These are phyloP conservation scores for Mercenaria mercenaria DNA, from an alignment of 1,140 invertebrate species.

Conservation along the genomic window DNA sequence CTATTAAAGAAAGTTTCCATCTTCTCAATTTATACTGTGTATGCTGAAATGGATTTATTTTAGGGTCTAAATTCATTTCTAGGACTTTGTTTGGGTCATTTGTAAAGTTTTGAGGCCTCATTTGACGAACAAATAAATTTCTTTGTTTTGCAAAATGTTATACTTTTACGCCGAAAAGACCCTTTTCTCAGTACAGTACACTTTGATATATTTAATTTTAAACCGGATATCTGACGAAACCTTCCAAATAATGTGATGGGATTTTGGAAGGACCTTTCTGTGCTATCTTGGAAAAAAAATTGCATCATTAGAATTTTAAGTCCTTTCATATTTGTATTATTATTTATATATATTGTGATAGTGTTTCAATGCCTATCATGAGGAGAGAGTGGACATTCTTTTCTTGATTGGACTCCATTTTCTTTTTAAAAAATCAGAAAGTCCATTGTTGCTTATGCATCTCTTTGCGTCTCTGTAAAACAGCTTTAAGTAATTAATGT, in stretches of 20 bases:
- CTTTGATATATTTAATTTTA: not conserved
- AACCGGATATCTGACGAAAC: not conserved
- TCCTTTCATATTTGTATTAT: too few relatives aligned
- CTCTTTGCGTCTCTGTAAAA: not conserved
- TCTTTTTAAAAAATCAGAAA: not conserved
- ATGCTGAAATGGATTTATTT: not conserved
- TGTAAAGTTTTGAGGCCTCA: not conserved
- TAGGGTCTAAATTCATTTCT: not conserved
- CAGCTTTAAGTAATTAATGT: not conserved
- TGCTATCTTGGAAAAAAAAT: too few relatives aligned
- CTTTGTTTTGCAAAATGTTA: conserved; percentile 6
- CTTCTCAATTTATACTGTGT: not conserved
- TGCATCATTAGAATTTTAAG: too few relatives aligned
- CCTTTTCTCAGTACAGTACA: too few relatives aligned
- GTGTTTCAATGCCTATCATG: too few relatives aligned
- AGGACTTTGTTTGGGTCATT: not conserved
- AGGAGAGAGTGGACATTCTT: not conserved
- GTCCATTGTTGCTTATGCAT: conserved; percentile 1
- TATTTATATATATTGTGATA: too few relatives aligned
- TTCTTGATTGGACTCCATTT: not conserved
- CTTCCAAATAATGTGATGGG: too few relatives aligned
- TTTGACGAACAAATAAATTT: too few relatives aligned
- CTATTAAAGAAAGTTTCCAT: conserved; percentile 27
- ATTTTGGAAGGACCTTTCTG: too few relatives aligned
- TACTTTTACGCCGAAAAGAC: not conserved